Evolutionary conservation across 2,113 vertebrate genomes (phyloP).

Genomic region (Ophiodon elongatus): DNA sequence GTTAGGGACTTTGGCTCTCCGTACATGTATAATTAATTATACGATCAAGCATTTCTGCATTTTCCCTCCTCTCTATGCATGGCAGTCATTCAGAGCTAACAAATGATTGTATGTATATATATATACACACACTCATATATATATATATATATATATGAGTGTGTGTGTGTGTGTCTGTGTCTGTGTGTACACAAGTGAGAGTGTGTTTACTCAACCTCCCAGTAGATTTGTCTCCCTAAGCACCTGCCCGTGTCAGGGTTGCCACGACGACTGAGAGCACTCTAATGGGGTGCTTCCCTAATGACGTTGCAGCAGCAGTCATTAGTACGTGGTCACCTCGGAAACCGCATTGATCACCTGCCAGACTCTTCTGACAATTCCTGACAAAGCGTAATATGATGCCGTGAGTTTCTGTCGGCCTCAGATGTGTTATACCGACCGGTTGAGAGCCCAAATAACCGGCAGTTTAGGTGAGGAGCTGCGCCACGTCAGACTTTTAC

Average conservation of each 20-base stretch:
- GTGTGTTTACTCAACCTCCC: conserved; percentile 54
- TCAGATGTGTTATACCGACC: conserved; percentile 7
- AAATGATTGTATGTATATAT: background rate
- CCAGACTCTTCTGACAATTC: conserved; percentile 2
- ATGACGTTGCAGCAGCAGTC: conserved; percentile 40
- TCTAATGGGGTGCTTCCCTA: conserved; percentile 41
- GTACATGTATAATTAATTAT: background rate
- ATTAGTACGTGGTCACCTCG: conserved; percentile 37
- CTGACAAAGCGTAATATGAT: conserved; percentile 21
- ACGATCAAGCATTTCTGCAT: background rate
- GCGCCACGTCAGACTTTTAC: background rate
- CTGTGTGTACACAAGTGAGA: background rate
- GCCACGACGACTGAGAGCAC: conserved; percentile 56
- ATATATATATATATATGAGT: background rate
- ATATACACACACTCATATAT: too few relatives aligned
- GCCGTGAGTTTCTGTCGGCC: background rate
- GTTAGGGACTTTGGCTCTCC: background rate
- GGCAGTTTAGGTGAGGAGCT: background rate
- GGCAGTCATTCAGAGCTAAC: background rate
- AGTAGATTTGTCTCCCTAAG: conserved; percentile 49
- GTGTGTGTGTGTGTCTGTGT: conserved; percentile 18
- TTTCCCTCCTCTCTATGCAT: background rate
- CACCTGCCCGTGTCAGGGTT: conserved; percentile 67
- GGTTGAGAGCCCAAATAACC: background rate
- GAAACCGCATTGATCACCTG: conserved; percentile 61